These are phyloP conservation scores for Meiosimyza decipiens DNA, from an alignment of 2,888 invertebrate species.

Conservation along the genomic window DNA sequence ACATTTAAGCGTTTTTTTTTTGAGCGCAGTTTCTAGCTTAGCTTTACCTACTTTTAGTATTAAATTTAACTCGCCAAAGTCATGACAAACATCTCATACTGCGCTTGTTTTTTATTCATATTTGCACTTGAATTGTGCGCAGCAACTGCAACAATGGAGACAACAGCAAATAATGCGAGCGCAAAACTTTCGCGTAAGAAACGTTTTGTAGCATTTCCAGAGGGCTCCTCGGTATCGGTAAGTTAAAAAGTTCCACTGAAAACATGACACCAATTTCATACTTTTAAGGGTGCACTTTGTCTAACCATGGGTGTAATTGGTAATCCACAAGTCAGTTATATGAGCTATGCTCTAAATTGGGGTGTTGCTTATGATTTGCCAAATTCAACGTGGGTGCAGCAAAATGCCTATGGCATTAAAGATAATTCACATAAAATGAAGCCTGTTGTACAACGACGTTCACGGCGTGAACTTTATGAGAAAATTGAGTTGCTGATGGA, in stretches of 20 bases:
- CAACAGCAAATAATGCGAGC: not conserved
- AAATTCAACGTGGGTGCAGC: slow-evolving; percentile 70
- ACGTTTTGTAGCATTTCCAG: slow-evolving; percentile 70
- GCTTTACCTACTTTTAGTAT: not conserved
- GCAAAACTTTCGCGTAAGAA: slow-evolving; percentile 57
- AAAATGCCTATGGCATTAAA: slow-evolving; percentile 60
- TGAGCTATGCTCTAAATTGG: slow-evolving; percentile 77
- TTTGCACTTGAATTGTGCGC: no score
- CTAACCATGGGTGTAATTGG: slow-evolving; percentile 72
- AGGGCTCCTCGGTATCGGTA: slow-evolving; percentile 71
- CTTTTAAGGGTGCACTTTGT: slow-evolving; percentile 70
- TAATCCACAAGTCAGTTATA: slow-evolving; percentile 71
- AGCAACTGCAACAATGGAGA: no score
- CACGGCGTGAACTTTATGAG: slow-evolving; percentile 75
- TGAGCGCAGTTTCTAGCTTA: not conserved
- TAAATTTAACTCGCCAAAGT: not conserved
- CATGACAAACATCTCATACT: slow-evolving; percentile 12
- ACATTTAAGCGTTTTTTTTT: no score
- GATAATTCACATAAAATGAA: slow-evolving; percentile 50
- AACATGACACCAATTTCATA: not conserved
- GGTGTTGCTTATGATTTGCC: slow-evolving; percentile 76
- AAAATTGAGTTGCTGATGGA: slow-evolving; percentile 77
- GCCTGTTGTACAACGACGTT: slow-evolving; percentile 67
- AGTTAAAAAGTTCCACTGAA: slow-evolving; percentile 45
- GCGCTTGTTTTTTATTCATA: no score